Percentiles rank a stretch among this genome's conserved stretches.
phyloP scores from a whole-genome alignment of 30 jellyfish, hydroid and myxozoan species.

The Turritopsis rubra region DNA sequence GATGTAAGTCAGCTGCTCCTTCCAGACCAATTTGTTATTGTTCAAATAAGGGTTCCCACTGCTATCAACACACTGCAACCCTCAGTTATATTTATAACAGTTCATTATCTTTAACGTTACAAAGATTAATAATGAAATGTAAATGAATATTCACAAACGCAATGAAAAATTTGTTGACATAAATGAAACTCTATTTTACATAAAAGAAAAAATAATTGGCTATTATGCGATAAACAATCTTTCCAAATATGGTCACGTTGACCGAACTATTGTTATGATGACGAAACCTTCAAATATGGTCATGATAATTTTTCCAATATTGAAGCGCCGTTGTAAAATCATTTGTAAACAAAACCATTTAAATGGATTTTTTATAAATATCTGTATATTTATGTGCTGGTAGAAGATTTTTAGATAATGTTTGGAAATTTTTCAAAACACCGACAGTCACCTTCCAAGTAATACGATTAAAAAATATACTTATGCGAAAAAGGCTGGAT shows the following conservation, averaged over 20 bases:
- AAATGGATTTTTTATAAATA: background rate
- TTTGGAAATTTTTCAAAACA: no score
- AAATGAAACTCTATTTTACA: background rate
- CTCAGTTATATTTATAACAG: no score
- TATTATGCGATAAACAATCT: background rate
- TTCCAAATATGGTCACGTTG: background rate
- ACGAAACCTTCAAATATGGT: background rate
- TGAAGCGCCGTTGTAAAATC: background rate
- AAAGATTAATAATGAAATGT: background rate
- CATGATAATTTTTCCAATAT: background rate
- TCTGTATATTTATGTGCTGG: no score
- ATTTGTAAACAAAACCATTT: background rate
- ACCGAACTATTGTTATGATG: background rate
- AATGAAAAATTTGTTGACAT: background rate
- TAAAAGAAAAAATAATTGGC: background rate
- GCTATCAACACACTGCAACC: no score
- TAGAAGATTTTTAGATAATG: no score
- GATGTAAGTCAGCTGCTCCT: no score
- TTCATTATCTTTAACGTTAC: background rate
- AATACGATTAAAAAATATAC: no score
- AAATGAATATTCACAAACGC: background rate
- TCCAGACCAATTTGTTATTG: no score
- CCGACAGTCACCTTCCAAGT: no score
- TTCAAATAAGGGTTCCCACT: no score
- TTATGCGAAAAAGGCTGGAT: no score